A percentile compares a stretch with the other conserved stretches of the same genome.
These are phyloP conservation scores for Laupala kohalensis DNA, from an alignment of 1,140 invertebrate species.

Conservation along the genomic window DNA sequence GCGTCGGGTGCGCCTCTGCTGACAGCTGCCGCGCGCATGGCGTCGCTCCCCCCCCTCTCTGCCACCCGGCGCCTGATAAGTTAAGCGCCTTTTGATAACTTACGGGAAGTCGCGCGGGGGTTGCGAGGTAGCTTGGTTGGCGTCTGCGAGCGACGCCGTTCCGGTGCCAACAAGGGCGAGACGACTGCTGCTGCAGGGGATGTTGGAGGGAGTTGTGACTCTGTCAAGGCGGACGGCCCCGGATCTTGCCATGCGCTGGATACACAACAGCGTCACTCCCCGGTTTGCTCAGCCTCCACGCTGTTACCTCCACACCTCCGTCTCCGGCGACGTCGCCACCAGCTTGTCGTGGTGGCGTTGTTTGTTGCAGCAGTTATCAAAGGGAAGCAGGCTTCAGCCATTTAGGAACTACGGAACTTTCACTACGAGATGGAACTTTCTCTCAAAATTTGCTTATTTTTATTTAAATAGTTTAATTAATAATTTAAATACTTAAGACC, in stretches of 20 bases:
- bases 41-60: too few relatives aligned
- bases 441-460: too few relatives aligned
- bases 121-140: neutral
- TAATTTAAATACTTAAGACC: too few relatives aligned
- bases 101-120: neutral
- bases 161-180: too few relatives aligned
- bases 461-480: too few relatives aligned
- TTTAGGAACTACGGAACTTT: too few relatives aligned
- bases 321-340: too few relatives aligned
- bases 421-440: too few relatives aligned
- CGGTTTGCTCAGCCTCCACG: neutral
- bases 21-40: neutral
- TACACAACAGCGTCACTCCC: neutral
- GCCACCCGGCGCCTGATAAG: neutral
- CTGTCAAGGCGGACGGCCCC: neutral
- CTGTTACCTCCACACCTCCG: neutral
- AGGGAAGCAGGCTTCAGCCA: neutral
- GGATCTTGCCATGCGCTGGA: neutral
- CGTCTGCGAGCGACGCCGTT: too few relatives aligned
- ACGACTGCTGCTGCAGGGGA: too few relatives aligned
- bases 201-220: neutral
- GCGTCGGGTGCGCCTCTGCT: neutral
- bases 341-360: too few relatives aligned
- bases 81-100: neutral
- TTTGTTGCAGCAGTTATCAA: neutral